Evolutionary conservation across 2,888 invertebrate species (phyloP).

Genomic region (Psococerastis gibbosa): DNA sequence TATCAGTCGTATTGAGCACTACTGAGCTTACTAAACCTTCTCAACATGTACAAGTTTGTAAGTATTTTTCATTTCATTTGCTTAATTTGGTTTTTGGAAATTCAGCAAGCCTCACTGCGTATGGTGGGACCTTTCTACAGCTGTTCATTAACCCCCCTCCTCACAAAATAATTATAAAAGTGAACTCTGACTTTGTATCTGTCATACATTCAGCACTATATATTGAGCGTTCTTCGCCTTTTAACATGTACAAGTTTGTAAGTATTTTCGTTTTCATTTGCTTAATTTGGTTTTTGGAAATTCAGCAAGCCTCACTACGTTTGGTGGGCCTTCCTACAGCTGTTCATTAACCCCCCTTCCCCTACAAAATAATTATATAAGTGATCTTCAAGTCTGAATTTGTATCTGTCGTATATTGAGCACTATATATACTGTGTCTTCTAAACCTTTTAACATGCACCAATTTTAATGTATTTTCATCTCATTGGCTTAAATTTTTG

Average conservation of each 20-base stretch:
- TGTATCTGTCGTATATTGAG: not conserved
- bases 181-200: not conserved
- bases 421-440: no score
- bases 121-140: no score
- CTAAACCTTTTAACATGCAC: not conserved
- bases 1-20: not conserved
- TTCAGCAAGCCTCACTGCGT: no score
- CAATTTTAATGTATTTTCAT: not conserved
- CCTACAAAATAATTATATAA: not conserved
- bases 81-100: no score
- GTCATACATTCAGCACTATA: not conserved
- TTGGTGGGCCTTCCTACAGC: no score
- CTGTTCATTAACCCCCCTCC: not conserved
- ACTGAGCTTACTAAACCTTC: no score
- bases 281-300: no score
- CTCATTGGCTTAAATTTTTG: no score
- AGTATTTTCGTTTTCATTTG: not conserved
- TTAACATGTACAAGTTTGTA: not conserved
- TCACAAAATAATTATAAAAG: not conserved
- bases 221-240: no score
- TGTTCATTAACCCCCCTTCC: not conserved
- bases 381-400: not conserved
- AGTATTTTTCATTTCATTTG: not conserved
- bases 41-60: not conserved
- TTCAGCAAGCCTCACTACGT: no score